Evolutionary conservation across 2,888 invertebrate species (phyloP), one percentile per base, ranked within the genome.

Genomic region (Danaus chrysippus): DNA sequence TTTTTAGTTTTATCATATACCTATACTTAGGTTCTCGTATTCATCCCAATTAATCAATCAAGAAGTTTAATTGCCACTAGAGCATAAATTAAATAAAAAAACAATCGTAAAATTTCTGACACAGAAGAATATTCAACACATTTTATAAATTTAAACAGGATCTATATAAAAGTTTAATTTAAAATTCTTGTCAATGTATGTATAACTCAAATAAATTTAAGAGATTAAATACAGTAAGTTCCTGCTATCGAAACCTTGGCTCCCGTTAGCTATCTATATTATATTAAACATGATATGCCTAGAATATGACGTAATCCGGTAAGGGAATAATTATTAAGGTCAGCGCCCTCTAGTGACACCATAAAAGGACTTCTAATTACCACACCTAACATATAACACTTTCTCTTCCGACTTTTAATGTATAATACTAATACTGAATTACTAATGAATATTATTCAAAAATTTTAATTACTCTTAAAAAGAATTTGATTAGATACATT

Each of bases 351-450:
- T 62, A 34, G 52, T 54, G 57, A 49, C 41, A 19, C 61, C 55
- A 34, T 56, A 53, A 60, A 63, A 46, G 63, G 56, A 63, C 63
- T 63, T 63, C 55, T 56, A 56, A 58, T 56, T 59, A 55, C 59
- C 46, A 54, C 56, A 53, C 60, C 59, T 23, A 56, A 53, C 42
- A 41, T 49, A 62, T 59, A 10, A 17, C 46, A 72, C 71, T 71
- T 71, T 71, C 70, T 68, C 70, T 71, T 68, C 67, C 63, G 58
- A 64, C 58, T 65, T 34, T 34, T 56, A n/a, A 54, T 34, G 42
- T 13, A 42, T n/a, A 53, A 34, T 17, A 15, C 23, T 56, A 52
- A 57, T 53, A 41, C 61, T 42, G 34, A 57, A 46, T 44, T 54
- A 44, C 49, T 54, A 66, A 59, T 52, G 55, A 34, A 34, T 34